Evolutionary conservation across 30 jellyfish, hydroid and myxozoan genomes (phyloP), one percentile per base, ranked within the genome.

Genomic region (Hydractinia symbiolongicarpus): DNA sequence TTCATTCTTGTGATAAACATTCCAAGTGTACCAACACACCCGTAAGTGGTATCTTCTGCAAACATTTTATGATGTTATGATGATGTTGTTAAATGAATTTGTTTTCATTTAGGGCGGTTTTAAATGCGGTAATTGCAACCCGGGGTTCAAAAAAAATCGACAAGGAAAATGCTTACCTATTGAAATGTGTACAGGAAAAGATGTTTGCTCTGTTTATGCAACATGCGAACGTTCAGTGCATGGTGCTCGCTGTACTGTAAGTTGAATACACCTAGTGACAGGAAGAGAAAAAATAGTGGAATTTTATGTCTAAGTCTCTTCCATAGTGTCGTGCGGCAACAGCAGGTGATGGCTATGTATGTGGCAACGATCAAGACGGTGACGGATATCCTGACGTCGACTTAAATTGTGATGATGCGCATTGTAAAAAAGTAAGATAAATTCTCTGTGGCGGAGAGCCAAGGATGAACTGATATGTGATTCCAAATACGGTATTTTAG

Each of bases 331-430:
- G 83, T 6, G 30, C 83, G 9, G 10, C 83, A 9, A 75, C 50
- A 50, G 76, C 83, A 14, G 83, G 83, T 5, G 76, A 75, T 6
- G 83, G 83, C 16, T 75, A 19, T 55, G 78, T 49, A 15, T 75
- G 83, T 54, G 83, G 77, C 4, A 55, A 53, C 14, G 83, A 75
- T 75, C 11, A 44, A 6, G 83, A 75, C 50, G 83, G 83, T 14
- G 83, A 75, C 17, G 83, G 83, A 17, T 50, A 14, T 54, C 81
- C 83, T 21, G 83, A 75, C 5, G 51, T 49, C 51, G 21, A 75
- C 52, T 9, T 75, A 10, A 52, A 75, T 7, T 75, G 83, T 50
- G 75, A 44, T 75, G 44, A 13, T 0, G 50, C 4, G 49, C 74
- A 75, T 20, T 75, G 83, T 17, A 44, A 8, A 40, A 30, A 53